Base-by-base conservation (phyloP, 2,888 invertebrate species). In the Tuberolachnus salignus region DNA sequence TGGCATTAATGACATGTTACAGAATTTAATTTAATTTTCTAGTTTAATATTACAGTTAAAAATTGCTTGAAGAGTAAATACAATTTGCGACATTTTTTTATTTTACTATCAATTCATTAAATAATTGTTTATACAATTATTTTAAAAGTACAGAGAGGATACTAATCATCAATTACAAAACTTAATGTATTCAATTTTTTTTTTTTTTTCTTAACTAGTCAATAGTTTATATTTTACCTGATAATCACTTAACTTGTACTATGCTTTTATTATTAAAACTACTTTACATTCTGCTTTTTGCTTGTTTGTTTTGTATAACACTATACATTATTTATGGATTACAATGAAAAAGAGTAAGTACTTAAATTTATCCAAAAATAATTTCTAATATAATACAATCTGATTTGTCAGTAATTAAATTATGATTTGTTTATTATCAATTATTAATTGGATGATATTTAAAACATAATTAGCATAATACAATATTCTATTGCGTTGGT, bases 201-300 rank as follows among this genome's bases (percentile, higher is more conserved):
- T 34, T 49, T 34, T 14, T 10, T 34, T 14, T 0, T 53, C 4
- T 64, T 53, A 63, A 53, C 21, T 63, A 73, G 21, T 73, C 51
- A 16, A 57, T 55, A 42, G 23, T 16, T 70, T 10, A 51, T 14
- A 69, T 34, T 26, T 14, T 26, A 59, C 34, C 3, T 53, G 14
- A 53, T 70, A 9, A 19, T 53, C 26, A 61, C n/a, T 61, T 49
- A 26, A 61, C 1, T 61, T 21, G n/a, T 19, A 51, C 51, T 73
- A 11, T 63, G 61, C 51, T 73, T 73, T 26, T 63, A 63, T 46
- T 34, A 51, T 73, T 72, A 61, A 72, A 73, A 51, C 10, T 73
- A 72, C 3, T 61, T 61, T 21, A 61, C 51, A 1, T 13, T 72
- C 4, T 72, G 61, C 61, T 61, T 61, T 61, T 73, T 19, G 51